phyloP scores from a whole-genome alignment of 2,113 vertebrate genomes.

The Otis tarda region DNA sequence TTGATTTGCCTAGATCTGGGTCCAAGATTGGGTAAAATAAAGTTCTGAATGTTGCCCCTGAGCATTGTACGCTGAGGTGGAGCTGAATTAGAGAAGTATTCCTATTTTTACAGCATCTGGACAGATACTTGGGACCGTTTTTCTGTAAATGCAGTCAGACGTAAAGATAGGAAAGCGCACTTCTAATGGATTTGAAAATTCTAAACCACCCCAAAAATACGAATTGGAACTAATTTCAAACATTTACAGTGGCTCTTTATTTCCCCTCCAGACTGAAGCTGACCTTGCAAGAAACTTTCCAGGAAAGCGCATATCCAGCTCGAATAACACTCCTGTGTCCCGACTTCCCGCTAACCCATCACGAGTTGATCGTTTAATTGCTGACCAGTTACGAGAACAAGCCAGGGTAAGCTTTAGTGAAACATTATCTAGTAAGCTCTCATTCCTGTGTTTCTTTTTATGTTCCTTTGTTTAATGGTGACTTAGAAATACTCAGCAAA shows the following conservation, averaged over 20 bases:
- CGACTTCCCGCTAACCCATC: conserved; percentile 52
- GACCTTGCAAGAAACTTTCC: conserved; percentile 71
- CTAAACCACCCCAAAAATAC: fast-evolving
- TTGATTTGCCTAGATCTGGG: neutral
- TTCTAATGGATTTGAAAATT: fast-evolving
- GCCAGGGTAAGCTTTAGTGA: conserved; percentile 29
- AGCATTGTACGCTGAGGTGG: neutral
- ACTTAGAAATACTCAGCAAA: fast-evolving
- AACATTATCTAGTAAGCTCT: too few relatives aligned
- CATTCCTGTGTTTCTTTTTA: fast-evolving
- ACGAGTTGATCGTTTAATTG: conserved; percentile 70
- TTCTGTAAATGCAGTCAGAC: fast-evolving
- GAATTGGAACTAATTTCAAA: fast-evolving
- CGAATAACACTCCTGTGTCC: neutral
- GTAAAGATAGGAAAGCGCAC: fast-evolving
- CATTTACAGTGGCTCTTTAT: fast-evolving
- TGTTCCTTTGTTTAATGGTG: neutral
- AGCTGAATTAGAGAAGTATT: neutral
- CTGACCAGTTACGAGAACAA: conserved; percentile 53
- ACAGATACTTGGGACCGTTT: fast-evolving
- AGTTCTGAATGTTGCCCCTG: neutral
- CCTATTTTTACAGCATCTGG: neutral
- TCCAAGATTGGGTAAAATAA: neutral
- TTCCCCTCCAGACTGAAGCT: conserved; percentile 65
- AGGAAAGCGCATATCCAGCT: conserved; percentile 13